A percentile compares a stretch with the other conserved stretches of the same genome.
Conservation (phyloP, 2,113 vertebrate species). For the Hucho hucho region DNA sequence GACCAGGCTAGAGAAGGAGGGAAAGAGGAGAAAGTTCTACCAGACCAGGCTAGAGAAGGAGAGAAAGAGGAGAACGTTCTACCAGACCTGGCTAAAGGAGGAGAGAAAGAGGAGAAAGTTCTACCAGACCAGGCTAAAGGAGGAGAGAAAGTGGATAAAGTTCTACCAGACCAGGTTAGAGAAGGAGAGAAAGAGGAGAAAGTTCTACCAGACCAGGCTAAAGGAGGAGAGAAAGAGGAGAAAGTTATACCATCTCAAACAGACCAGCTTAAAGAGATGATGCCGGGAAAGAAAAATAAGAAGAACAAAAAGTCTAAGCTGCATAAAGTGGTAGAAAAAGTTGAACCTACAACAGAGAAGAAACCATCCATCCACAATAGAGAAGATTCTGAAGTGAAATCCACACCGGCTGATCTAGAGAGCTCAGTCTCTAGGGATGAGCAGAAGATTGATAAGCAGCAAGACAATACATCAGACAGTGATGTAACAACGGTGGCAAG, state of each 20-base stretch:
- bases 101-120: too few species aligned
- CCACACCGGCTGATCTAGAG: neutral
- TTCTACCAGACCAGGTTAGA: too few species aligned
- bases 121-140: too few species aligned
- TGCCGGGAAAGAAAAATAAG: slow-evolving; percentile 41
- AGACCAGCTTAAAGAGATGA: slow-evolving; percentile 27
- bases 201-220: too few species aligned
- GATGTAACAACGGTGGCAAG: neutral
- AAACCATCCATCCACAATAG: neutral
- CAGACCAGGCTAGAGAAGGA: too few species aligned
- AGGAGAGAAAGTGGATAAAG: too few species aligned
- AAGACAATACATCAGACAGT: slow-evolving; percentile 2
- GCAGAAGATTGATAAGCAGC: neutral
- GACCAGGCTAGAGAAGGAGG: too few species aligned
- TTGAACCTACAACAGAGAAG: slow-evolving; percentile 5
- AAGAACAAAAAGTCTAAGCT: slow-evolving; percentile 51
- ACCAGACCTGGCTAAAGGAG: too few species aligned
- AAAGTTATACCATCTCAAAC: neutral
- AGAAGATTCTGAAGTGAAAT: neutral
- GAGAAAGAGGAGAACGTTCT: too few species aligned
- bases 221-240: neutral
- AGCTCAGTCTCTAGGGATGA: neutral
- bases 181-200: too few species aligned
- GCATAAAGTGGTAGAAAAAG: slow-evolving; percentile 15
- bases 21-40: too few species aligned